Evolutionary conservation across 1,140 invertebrate species (phyloP).

Genomic region (Phenacoccus solenopsis): DNA sequence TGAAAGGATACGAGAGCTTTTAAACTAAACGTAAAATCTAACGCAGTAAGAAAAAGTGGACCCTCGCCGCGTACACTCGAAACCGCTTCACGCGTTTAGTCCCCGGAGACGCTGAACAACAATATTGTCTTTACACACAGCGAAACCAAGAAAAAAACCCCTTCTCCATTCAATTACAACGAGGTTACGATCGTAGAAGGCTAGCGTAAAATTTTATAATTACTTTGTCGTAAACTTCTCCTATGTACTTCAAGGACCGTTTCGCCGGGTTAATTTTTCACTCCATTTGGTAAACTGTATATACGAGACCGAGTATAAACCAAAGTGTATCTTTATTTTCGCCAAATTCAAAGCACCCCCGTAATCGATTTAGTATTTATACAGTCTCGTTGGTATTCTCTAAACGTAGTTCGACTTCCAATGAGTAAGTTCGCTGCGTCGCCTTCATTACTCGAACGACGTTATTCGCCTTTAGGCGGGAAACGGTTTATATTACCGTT

Average conservation of each 20-base stretch:
- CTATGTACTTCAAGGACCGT: no score
- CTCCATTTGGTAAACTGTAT: neutral
- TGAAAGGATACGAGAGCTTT: neutral
- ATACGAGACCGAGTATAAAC: neutral
- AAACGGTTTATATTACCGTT: no score
- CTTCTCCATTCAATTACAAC: neutral
- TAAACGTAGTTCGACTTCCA: neutral
- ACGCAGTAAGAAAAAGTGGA: neutral
- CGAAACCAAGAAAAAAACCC: neutral
- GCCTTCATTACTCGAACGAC: neutral
- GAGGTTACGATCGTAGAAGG: neutral
- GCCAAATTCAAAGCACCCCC: neutral
- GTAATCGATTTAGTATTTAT: neutral
- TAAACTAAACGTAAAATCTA: neutral
- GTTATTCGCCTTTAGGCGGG: neutral
- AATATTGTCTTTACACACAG: neutral
- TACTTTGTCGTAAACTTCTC: neutral
- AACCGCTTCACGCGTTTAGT: neutral
- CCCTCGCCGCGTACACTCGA: neutral
- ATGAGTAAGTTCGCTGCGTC: neutral
- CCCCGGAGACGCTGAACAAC: neutral
- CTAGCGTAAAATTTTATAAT: neutral
- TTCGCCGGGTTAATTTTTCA: neutral
- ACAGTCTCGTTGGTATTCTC: neutral
- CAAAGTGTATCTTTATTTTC: neutral